Evolutionary conservation across 2,113 vertebrate genomes (phyloP).

Genomic region (Pterocles burchelli): DNA sequence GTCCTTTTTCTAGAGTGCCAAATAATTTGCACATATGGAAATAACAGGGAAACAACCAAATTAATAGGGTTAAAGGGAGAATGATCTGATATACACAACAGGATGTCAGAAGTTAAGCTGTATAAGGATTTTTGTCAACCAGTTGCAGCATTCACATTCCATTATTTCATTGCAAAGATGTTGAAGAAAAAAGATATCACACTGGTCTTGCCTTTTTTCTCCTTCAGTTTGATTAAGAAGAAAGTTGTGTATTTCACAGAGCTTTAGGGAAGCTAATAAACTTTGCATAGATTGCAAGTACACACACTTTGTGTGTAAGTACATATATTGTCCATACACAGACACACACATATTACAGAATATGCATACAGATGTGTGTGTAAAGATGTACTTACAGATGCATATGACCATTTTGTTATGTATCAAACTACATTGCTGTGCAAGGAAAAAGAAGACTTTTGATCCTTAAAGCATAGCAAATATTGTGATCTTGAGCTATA

Average conservation of each 20-base stretch:
- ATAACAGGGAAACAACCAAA: not conserved
- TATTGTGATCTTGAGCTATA: not conserved
- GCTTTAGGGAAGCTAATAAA: not conserved
- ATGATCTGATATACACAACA: not conserved
- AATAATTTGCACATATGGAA: not conserved
- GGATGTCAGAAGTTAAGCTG: not conserved
- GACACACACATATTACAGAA: not conserved
- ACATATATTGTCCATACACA: not conserved
- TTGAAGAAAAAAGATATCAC: not conserved
- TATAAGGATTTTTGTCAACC: not conserved
- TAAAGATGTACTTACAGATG: not conserved
- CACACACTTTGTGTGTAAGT: not conserved
- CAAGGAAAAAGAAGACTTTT: not conserved
- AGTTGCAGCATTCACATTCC: not conserved
- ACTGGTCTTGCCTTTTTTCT: not conserved
- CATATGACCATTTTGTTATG: accelerated
- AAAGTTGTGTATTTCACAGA: not conserved
- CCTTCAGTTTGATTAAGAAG: slow-evolving; percentile 11
- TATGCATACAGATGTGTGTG: not conserved
- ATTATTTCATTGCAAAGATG: not conserved
- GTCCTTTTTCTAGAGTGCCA: not conserved
- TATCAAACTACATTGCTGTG: not conserved
- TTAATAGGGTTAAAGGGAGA: not conserved
- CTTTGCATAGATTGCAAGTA: not conserved
- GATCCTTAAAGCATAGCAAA: not conserved